These are phyloP conservation scores for Grammomys surdaster DNA, from an alignment of 2,113 vertebrate species.

Conservation along the genomic window DNA sequence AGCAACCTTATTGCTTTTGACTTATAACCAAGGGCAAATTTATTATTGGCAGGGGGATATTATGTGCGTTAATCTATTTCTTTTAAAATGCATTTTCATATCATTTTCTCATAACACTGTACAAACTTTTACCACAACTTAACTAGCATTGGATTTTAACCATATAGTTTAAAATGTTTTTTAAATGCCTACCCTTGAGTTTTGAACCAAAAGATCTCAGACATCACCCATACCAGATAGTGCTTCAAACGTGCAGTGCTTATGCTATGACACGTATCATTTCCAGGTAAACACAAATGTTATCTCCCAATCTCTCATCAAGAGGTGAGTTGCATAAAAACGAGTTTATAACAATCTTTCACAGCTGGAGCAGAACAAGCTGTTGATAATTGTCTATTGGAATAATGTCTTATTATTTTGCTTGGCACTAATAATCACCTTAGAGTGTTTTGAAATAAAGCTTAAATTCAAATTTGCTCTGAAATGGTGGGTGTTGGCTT, in stretches of 20 bases:
- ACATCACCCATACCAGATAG: not conserved
- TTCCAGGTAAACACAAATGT: not conserved
- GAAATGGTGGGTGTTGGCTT: not conserved
- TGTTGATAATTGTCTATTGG: not conserved
- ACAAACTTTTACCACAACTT: slow-evolving; percentile 33
- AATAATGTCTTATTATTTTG: slow-evolving; percentile 4
- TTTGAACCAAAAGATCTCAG: slow-evolving; percentile 5
- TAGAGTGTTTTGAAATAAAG: slow-evolving; percentile 15
- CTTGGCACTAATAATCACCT: slow-evolving; percentile 22
- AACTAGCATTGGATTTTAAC: slow-evolving; percentile 37
- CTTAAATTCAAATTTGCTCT: not conserved
- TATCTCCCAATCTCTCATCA: not conserved
- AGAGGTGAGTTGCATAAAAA: not conserved
- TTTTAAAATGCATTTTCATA: slow-evolving; percentile 31
- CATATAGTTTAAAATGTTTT: not conserved
- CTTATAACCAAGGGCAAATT: not conserved
- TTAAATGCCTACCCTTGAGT: not conserved
- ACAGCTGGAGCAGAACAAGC: not conserved
- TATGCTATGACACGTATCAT: not conserved
- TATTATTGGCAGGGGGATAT: not conserved
- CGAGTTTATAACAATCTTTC: not conserved
- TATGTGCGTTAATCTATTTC: not conserved
- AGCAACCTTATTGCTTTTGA: slow-evolving; percentile 34
- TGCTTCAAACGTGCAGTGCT: not conserved
- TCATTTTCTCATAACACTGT: slow-evolving; percentile 1